Evolutionary conservation across 2,113 vertebrate genomes (phyloP).

Genomic region (Neodon shergylaensis): DNA sequence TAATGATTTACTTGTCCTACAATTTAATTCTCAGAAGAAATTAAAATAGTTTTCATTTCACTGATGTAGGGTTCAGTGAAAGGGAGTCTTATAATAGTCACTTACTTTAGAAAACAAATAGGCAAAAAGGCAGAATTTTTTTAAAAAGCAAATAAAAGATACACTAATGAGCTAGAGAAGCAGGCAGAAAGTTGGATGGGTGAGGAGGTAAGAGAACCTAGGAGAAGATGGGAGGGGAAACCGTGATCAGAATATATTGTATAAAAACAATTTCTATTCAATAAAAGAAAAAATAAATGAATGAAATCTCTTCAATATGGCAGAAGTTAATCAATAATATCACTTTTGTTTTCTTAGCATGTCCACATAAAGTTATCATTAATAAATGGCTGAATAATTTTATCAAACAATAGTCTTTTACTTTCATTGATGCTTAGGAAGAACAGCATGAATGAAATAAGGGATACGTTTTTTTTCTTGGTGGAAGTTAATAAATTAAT

Average conservation of each 20-base stretch:
- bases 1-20: not conserved
- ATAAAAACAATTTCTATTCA: not conserved
- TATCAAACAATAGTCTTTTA: not conserved
- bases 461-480: not conserved
- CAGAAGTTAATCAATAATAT: not conserved
- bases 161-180: not conserved
- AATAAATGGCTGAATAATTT: not conserved
- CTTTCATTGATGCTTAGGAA: not conserved
- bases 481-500: not conserved
- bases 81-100: not conserved
- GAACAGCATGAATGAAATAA: not conserved
- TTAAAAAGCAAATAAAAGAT: not conserved
- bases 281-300: not conserved
- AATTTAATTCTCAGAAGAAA: constrained; percentile 15
- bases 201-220: not conserved
- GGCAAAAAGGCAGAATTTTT: not conserved
- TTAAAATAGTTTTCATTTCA: not conserved
- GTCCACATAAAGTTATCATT: not conserved
- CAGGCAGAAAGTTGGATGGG: not conserved
- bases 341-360: not conserved
- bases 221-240: not conserved
- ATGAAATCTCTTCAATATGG: not conserved
- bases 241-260: not conserved
- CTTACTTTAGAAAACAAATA: not conserved
- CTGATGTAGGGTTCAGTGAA: not conserved